Percentiles rank a stretch among this genome's conserved stretches.
Evolutionary conservation across 1,140 invertebrate species (phyloP).

Genomic region (Psix sp.): DNA sequence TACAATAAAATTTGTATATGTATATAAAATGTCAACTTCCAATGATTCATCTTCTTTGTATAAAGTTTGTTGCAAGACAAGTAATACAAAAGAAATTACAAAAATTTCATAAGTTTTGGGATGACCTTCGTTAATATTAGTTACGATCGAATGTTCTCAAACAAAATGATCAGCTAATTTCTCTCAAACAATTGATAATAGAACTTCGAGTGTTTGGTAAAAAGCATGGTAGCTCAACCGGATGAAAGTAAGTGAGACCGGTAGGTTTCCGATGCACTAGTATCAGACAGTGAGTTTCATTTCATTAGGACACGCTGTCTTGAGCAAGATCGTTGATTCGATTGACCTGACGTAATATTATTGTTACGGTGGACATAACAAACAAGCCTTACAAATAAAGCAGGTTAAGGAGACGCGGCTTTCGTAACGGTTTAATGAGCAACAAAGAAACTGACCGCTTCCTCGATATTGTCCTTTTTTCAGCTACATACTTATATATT

Average conservation of each 20-base stretch:
- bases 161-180: conserved; percentile 17
- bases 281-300: conserved; percentile 38
- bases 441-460: conserved; percentile 63
- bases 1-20: too few relatives aligned
- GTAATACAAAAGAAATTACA: too few relatives aligned
- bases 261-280: conserved; percentile 16
- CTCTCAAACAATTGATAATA: conserved; percentile 28
- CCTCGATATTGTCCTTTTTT: conserved; percentile 65
- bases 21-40: too few relatives aligned
- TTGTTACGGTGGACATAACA: conserved; percentile 52
- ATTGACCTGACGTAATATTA: conserved; percentile 63
- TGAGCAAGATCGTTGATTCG: conserved; percentile 64
- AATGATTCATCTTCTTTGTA: too few relatives aligned
- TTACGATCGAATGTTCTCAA: conserved; percentile 1
- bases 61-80: too few relatives aligned
- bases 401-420: conserved; percentile 72
- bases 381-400: conserved; percentile 62
- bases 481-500: conserved; percentile 67
- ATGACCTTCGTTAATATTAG: conserved; percentile 34
- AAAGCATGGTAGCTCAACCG: conserved; percentile 7
- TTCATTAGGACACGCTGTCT: conserved; percentile 58
- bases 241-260: conserved; percentile 26
- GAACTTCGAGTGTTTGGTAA: not conserved
- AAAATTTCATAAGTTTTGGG: too few relatives aligned
- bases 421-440: conserved; percentile 66